A percentile compares a stretch with the other conserved stretches of the same genome.
Conservation (phyloP, 2,797 vertebrate species). For the Columba guinea region DNA sequence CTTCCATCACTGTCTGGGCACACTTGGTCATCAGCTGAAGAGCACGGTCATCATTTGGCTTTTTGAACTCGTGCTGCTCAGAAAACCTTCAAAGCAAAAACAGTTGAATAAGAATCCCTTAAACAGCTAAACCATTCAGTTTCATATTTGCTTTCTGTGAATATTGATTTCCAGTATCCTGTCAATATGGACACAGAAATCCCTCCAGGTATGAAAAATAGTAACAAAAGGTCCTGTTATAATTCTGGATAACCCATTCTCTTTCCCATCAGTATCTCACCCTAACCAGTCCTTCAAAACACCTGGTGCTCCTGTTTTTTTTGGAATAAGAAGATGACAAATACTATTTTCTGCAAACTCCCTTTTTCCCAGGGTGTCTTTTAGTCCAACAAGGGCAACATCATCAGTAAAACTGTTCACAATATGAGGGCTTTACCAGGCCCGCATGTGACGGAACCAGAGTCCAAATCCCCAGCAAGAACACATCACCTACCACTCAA, state of each 20-base stretch:
- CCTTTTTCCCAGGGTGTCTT: background rate
- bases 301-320: background rate
- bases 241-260: background rate
- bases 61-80: conserved; percentile 89
- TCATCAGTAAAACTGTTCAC: background rate
- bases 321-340: background rate
- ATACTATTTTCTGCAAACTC: background rate
- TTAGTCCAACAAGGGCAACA: background rate
- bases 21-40: conserved; percentile 91
- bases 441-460: background rate
- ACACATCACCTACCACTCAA: accelerated
- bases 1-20: conserved; percentile 91
- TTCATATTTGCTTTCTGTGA: background rate
- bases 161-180: background rate
- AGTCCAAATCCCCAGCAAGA: background rate
- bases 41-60: conserved; percentile 93
- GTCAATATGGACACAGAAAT: background rate
- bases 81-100: conserved; percentile 83
- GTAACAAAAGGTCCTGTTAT: background rate
- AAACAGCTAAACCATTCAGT: background rate
- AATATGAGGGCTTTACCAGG: background rate
- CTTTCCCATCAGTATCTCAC: background rate
- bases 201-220: background rate
- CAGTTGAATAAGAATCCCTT: background rate
- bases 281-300: background rate